Conservation (phyloP, 2,113 vertebrate genomes). For the Antigone vipio region DNA sequence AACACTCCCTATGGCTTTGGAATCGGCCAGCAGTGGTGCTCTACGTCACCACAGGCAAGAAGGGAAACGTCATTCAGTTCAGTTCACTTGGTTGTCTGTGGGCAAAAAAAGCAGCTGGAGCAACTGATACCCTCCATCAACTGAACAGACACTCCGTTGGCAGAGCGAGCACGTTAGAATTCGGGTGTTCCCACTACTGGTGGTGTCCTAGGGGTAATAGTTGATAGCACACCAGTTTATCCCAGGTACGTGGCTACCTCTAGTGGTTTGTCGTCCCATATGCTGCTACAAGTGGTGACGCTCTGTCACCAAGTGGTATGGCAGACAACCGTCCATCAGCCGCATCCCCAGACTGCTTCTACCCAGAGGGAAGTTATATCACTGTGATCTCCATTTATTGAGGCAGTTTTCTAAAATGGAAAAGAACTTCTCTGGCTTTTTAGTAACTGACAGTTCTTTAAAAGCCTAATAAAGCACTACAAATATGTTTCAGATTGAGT, state of each 20-base stretch:
- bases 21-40: neutral
- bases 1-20: neutral
- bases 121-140: neutral
- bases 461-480: neutral
- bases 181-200: neutral
- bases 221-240: neutral
- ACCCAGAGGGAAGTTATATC: neutral
- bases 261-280: neutral
- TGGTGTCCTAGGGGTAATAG: neutral
- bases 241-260: neutral
- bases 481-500: neutral
- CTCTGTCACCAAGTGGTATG: neutral
- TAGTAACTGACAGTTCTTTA: neutral
- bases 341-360: neutral
- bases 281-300: neutral
- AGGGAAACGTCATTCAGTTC: neutral
- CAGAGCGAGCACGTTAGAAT: neutral
- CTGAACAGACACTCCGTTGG: neutral
- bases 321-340: neutral
- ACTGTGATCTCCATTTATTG: neutral
- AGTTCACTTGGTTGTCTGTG: neutral
- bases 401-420: neutral
- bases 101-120: neutral
- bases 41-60: neutral
- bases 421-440: neutral